Base-by-base conservation (phyloP, 37 sponge, comb jelly and placozoan species). In the Spongilla lacustris region DNA sequence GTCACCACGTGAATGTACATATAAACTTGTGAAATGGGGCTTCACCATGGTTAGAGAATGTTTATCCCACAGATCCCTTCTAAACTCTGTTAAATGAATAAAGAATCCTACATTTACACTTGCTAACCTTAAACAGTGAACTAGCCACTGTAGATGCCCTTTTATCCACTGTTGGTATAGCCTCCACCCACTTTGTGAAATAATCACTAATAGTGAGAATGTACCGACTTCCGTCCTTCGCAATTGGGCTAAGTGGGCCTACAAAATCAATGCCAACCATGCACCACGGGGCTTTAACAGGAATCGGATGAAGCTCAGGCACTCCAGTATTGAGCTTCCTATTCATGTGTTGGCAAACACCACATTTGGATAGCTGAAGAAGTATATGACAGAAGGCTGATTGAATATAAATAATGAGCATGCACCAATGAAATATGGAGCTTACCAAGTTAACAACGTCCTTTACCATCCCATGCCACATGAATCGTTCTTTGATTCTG, bases 171-270 rank as follows among this genome's bases (percentile, higher is more conserved):
- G 81, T 77, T 50, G 90, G 78, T 26, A 89, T 25, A 68, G 86
- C 90, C 31, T 93, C 87, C 13, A 83, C 88, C 86, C 83, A 93
- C 83, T 86, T 93, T 22, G 91, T 86, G 79, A 93, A 93, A 46
- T 46, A 46, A 46, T 46, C 46, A 46, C 46, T 46, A 46, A 46
- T 46, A 46, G 46, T 46, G 46, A 46, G 46, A 46, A 46, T 46
- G 46, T 46, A 46, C 46, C 46, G 46, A 46, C 46, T 46, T 46
- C 46, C 48, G 90, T 90, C 71, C 14, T 74, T 23, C 58, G 80
- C 69, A 31, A 11, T 22, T 69, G 91, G 81, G 38, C 41, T 23
- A 22, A 90, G 37, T 24, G 89, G 89, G 9, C 93, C 93, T 58
- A 92, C 74, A 38, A 92, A 92, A 48, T 92, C 93, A 84, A 92